Percentiles rank a stretch among this genome's conserved stretches.
Evolutionary conservation across 2,113 vertebrate species (phyloP).

Genomic region (Erythrocercus mccallii): DNA sequence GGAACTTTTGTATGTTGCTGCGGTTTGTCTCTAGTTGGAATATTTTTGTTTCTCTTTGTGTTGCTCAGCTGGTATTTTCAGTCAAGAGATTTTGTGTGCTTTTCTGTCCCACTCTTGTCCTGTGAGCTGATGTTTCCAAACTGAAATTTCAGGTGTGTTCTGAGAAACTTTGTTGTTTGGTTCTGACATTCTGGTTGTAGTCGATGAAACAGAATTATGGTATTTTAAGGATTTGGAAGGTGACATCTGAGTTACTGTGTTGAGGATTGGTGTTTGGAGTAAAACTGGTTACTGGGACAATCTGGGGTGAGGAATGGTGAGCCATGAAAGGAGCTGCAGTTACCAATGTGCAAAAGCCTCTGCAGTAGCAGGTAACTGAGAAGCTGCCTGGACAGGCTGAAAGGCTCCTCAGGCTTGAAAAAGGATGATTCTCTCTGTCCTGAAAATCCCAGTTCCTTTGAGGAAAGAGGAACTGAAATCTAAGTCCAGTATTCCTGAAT

Average conservation of each 20-base stretch:
- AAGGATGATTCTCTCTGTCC: neutral
- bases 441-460: neutral
- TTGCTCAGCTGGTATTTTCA: neutral
- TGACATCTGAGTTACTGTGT: neutral
- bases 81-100: neutral
- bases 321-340: rapidly evolving
- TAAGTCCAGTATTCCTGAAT: neutral
- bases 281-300: neutral
- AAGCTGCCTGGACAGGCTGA: neutral
- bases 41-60: neutral
- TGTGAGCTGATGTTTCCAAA: neutral
- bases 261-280: neutral
- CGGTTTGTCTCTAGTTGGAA: neutral
- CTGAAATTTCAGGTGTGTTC: neutral
- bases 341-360: neutral
- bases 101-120: neutral
- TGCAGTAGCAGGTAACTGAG: neutral
- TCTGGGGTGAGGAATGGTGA: neutral
- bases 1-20: neutral
- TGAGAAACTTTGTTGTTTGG: neutral
- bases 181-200: neutral
- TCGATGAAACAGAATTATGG: neutral
- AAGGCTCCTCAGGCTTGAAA: neutral
- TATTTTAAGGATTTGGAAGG: neutral
- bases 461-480: neutral